A percentile compares a stretch with the other conserved stretches of the same genome.
phyloP scores from a whole-genome alignment of 2,797 vertebrate genomes.

The Lophotriccus pileatus region DNA sequence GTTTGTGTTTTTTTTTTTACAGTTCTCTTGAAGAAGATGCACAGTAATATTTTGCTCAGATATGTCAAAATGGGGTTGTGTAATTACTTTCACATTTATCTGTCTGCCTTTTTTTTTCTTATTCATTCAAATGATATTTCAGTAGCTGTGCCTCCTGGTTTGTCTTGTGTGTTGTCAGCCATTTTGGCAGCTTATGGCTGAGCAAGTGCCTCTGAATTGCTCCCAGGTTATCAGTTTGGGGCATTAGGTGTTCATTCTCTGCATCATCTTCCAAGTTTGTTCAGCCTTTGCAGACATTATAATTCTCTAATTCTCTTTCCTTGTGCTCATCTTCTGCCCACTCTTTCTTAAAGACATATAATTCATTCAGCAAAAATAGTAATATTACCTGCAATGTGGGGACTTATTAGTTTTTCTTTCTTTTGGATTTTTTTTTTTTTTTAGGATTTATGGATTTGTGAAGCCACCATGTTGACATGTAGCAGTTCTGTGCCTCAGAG shows the following conservation, averaged over 20 bases:
- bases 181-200: background rate
- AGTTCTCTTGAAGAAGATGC: background rate
- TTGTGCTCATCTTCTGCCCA: background rate
- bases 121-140: background rate
- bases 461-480: accelerated
- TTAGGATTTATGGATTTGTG: background rate
- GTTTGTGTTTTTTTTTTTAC: background rate
- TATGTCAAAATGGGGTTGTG: background rate
- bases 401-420: background rate
- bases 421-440: background rate
- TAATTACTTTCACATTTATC: background rate
- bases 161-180: background rate
- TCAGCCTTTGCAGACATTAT: background rate
- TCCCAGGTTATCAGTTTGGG: background rate
- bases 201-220: background rate
- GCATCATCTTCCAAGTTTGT: background rate
- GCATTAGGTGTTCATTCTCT: background rate
- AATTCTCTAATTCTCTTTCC: background rate
- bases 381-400: background rate
- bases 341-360: background rate
- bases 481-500: background rate
- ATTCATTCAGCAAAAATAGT: background rate
- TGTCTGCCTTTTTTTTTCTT: background rate
- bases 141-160: background rate
- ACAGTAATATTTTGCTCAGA: background rate